Conservation (phyloP, 1,140 invertebrate species). For the Melanaphis sacchari region DNA sequence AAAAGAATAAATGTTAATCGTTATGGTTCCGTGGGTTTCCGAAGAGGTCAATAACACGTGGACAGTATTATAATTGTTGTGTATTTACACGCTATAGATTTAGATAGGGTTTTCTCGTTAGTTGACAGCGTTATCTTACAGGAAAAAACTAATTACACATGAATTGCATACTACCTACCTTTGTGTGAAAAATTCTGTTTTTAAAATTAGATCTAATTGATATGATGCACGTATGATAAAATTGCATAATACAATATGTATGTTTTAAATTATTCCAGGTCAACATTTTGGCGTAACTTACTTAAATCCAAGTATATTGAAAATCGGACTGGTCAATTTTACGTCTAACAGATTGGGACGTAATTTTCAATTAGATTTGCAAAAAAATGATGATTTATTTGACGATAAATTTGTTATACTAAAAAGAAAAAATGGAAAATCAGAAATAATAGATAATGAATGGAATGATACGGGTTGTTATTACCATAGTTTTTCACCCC, state of each 20-base stretch:
- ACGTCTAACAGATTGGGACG: slow-evolving; percentile 29
- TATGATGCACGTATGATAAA: not conserved
- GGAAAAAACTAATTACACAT: slow-evolving; percentile 33
- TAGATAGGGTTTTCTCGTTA: slow-evolving; percentile 21
- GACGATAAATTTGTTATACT: slow-evolving; percentile 59
- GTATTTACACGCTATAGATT: slow-evolving; percentile 29
- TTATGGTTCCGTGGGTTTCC: slow-evolving; percentile 51
- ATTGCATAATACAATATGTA: no score
- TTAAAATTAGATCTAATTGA: not conserved
- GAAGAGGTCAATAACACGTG: slow-evolving; percentile 54
- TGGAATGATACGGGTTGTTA: slow-evolving; percentile 59
- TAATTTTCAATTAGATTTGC: slow-evolving; percentile 57
- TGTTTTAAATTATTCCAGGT: not conserved
- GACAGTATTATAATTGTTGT: not conserved
- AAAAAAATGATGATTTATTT: slow-evolving; percentile 50
- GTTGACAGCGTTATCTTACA: slow-evolving; percentile 23
- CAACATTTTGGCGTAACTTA: slow-evolving; percentile 41
- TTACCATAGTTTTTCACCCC: slow-evolving; percentile 58
- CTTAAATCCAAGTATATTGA: slow-evolving; percentile 16
- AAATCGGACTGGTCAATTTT: slow-evolving; percentile 35
- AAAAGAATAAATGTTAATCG: slow-evolving; percentile 35
- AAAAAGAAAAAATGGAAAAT: slow-evolving; percentile 41
- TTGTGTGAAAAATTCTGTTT: slow-evolving; percentile 9
- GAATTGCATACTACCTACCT: not conserved
- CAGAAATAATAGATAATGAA: slow-evolving; percentile 32